phyloP scores from a whole-genome alignment of 2,888 invertebrate species.

The Amorpha juglandis region DNA sequence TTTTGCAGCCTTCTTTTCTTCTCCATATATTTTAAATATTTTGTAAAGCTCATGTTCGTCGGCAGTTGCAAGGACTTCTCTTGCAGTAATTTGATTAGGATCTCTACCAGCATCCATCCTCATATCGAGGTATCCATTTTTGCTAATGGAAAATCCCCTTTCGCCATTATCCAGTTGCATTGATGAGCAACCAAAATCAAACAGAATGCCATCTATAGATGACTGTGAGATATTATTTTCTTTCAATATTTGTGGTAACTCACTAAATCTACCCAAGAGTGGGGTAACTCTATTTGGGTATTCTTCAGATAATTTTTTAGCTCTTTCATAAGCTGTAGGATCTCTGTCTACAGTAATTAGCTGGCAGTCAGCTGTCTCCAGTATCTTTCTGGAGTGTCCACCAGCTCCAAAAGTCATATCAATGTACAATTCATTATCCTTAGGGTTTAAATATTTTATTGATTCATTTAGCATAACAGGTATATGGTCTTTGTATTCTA shows the following conservation, averaged over 20 bases:
- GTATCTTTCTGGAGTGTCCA: constrained; percentile 91
- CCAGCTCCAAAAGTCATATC: constrained; percentile 99
- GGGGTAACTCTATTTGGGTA: constrained; percentile 90
- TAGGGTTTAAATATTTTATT: constrained; percentile 87
- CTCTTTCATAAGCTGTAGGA: constrained; percentile 89
- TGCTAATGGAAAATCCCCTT: constrained; percentile 93
- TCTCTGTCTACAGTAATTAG: constrained; percentile 95
- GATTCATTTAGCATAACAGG: constrained; percentile 91
- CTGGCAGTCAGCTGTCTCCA: constrained; percentile 87
- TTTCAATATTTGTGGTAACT: constrained; percentile 88
- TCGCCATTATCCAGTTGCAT: constrained; percentile 94
- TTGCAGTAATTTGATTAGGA: constrained; percentile 90
- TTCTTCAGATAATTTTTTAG: constrained; percentile 85
- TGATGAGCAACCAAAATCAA: constrained; percentile 97
- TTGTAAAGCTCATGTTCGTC: constrained; percentile 90
- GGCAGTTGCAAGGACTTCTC: constrained; percentile 92
- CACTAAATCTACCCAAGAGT: constrained; percentile 94
- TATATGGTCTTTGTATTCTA: constrained; percentile 81
- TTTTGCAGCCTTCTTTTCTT: constrained; percentile 93
- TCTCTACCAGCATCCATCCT: constrained; percentile 93
- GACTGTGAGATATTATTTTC: constrained; percentile 83
- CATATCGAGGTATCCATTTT: constrained; percentile 97
- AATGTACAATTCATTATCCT: constrained; percentile 86
- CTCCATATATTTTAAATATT: constrained; percentile 96
- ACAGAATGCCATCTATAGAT: constrained; percentile 93